Evolutionary conservation across 2,888 invertebrate species (phyloP), one percentile per base, ranked within the genome.

Genomic region (Drosophila cognata): DNA sequence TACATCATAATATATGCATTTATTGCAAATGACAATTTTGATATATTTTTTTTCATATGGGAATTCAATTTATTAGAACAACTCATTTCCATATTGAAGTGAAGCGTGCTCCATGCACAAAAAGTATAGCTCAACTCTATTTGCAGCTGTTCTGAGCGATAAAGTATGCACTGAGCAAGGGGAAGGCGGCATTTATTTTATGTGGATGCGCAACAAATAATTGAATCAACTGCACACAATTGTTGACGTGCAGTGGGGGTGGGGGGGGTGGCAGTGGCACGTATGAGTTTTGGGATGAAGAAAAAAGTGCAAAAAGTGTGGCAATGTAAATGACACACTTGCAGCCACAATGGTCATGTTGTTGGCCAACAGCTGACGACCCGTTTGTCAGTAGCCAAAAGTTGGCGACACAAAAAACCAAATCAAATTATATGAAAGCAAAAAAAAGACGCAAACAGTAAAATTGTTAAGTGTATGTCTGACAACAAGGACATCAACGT

Each of bases 341-440:
- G 35, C 65, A 64, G 65, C 74, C 74, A 61, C 74, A 82, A 78
- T 74, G 72, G 70, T 63, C 78, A 60, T 51, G 71, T 59, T 82
- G 67, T 62, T 69, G 68, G 74, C 71, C 81, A 69, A 52, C 72
- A 68, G 64, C 41, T 59, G 68, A 63, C 68, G 69, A 59, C 36
- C 58, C 60, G 64, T 48, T 70, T 35, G 51, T 35, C 53, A 55
- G 50, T 62, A 65, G 48, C 46, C 62, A 63, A 46, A 67, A 69
- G 60, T 59, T 53, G 59, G 56, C 55, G 33, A 69, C 60, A 60
- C 18, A 69, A 80, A 80, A 72, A 73, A 73, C 73, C 76, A 61
- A 74, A 83, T 75, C 74, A 79, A 77, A 81, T 75, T 74, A 81
- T 60, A 38, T 52, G 48, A 46, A 18, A 56, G 25, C 46, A 46